phyloP scores from a whole-genome alignment of 37 sponge, comb jelly and placozoan genomes.

The Beroe ovata region DNA sequence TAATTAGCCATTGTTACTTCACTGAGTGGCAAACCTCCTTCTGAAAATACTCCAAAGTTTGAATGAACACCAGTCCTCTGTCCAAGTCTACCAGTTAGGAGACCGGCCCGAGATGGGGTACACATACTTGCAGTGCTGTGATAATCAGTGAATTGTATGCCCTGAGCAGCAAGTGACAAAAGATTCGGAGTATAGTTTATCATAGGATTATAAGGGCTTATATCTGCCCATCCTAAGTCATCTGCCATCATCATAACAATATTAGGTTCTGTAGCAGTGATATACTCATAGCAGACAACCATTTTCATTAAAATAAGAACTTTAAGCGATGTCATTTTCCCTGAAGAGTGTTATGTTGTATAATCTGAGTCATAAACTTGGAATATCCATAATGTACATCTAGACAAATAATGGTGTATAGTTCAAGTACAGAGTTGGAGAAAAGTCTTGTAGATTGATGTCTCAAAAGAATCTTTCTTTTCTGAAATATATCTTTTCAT shows the following conservation, averaged over 20 bases:
- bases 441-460: no score
- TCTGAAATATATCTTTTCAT: no score
- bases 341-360: no score
- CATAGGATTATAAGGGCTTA: slow-evolving; percentile 6
- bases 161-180: slow-evolving; percentile 67
- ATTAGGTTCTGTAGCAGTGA: slow-evolving; percentile 15
- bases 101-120: slow-evolving; percentile 74
- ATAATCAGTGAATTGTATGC: slow-evolving; percentile 74
- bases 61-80: slow-evolving; percentile 25
- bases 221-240: slow-evolving; percentile 49
- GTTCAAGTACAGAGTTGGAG: no score
- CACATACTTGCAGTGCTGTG: slow-evolving; percentile 74
- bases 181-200: slow-evolving; percentile 66
- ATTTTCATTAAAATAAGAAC: no score
- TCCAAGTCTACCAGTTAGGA: slow-evolving; percentile 70
- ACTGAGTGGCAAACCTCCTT: slow-evolving; percentile 70
- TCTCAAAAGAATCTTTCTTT: no score
- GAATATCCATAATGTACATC: no score
- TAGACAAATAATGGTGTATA: no score
- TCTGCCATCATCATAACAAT: slow-evolving; percentile 57
- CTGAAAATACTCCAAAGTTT: slow-evolving; percentile 62
- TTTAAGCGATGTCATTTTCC: no score
- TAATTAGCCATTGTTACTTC: slow-evolving; percentile 71
- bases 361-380: no score
- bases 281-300: no score